Conservation (phyloP, 2,888 invertebrate species). For the Eurois occulta region DNA sequence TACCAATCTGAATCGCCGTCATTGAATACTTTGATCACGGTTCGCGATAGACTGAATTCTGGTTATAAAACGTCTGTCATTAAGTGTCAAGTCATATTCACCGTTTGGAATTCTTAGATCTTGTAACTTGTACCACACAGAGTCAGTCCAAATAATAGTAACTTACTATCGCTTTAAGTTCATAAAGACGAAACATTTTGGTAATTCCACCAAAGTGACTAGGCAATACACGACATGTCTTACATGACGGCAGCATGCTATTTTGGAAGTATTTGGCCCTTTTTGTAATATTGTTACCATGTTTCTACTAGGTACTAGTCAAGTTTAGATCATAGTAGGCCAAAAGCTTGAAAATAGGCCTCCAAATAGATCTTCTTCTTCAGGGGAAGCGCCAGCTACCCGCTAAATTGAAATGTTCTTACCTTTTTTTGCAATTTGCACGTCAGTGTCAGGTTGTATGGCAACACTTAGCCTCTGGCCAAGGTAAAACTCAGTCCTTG, state of each 20-base stretch:
- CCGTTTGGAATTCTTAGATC: not conserved
- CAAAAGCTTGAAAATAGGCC: not conserved
- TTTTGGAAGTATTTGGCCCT: conserved; percentile 17
- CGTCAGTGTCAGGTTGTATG: too few relatives aligned
- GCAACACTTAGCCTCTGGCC: too few relatives aligned
- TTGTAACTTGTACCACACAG: conserved; percentile 67
- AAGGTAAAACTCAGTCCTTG: too few relatives aligned
- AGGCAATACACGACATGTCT: conserved; percentile 1
- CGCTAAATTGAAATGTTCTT: too few relatives aligned
- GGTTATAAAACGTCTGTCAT: too few relatives aligned
- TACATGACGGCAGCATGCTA: conserved; percentile 3
- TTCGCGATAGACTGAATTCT: too few relatives aligned
- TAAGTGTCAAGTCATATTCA: too few relatives aligned
- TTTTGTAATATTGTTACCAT: not conserved
- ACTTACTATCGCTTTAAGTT: conserved; percentile 77
- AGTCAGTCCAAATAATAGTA: conserved; percentile 74
- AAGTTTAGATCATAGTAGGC: not conserved
- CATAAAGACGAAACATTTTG: conserved; percentile 74
- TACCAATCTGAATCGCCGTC: too few relatives aligned
- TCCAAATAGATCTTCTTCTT: not conserved
- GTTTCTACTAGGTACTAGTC: not conserved
- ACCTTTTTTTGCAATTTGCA: too few relatives aligned
- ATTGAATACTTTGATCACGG: too few relatives aligned
- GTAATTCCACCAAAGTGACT: conserved; percentile 65
- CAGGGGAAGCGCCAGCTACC: too few relatives aligned